A percentile compares a stretch with the other conserved stretches of the same genome.
phyloP scores from a whole-genome alignment of 2,113 vertebrate species.

The Daboia siamensis region DNA sequence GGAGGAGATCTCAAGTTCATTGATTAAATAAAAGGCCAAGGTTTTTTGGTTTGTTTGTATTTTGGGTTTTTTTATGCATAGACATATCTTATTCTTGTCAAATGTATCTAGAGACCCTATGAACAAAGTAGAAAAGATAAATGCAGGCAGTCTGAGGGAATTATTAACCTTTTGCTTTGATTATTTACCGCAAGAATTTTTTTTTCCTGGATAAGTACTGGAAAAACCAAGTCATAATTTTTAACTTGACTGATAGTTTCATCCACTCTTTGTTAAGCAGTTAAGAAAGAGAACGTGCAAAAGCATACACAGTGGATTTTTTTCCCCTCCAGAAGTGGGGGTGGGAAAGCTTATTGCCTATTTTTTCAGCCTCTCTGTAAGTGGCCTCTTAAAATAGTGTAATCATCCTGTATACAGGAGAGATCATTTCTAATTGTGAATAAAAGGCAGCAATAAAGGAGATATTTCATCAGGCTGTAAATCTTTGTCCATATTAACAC shows the following conservation, averaged over 20 bases:
- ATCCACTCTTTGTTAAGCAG: neutral
- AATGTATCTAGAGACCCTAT: conserved; percentile 2
- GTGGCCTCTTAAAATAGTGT: neutral
- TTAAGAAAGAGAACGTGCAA: neutral
- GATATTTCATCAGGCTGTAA: neutral
- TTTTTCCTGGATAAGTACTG: neutral
- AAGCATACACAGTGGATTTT: neutral
- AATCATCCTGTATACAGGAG: fast-evolving
- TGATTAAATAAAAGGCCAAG: neutral
- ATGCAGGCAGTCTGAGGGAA: neutral
- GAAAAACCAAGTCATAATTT: neutral
- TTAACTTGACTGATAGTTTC: neutral
- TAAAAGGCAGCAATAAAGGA: neutral
- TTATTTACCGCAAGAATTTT: conserved; percentile 28
- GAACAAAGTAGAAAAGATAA: neutral
- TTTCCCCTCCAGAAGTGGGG: neutral
- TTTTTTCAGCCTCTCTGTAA: neutral
- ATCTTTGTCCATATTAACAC: neutral
- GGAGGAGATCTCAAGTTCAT: neutral
- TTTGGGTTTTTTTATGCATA: neutral
- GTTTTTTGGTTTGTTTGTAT: neutral
- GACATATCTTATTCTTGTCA: conserved; percentile 9
- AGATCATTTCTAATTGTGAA: fast-evolving
- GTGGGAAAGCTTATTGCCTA: neutral
- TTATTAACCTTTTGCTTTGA: conserved; percentile 40